These are phyloP conservation scores for Lysandra bellargus DNA, from an alignment of 2,888 invertebrate species.

Conservation along the genomic window DNA sequence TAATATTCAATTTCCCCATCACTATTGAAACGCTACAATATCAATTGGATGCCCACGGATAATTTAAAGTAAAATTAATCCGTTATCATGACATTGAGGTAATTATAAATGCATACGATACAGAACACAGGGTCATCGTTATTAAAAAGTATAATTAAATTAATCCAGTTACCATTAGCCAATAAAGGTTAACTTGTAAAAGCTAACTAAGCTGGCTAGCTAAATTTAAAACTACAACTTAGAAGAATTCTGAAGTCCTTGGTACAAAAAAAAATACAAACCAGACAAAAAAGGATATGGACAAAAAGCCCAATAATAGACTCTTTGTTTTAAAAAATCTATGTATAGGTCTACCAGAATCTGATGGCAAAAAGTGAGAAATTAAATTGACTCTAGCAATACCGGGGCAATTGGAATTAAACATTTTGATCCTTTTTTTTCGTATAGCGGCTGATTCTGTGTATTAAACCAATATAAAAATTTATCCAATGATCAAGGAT, in stretches of 20 bases:
- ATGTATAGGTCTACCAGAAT: too few relatives aligned
- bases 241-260: not conserved
- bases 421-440: too few relatives aligned
- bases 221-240: not conserved
- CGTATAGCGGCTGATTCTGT: too few relatives aligned
- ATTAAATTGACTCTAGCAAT: too few relatives aligned
- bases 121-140: not conserved
- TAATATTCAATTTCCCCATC: not conserved
- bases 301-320: too few relatives aligned
- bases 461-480: too few relatives aligned
- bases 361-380: too few relatives aligned
- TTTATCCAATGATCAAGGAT: too few relatives aligned
- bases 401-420: too few relatives aligned
- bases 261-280: too few relatives aligned
- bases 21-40: not conserved
- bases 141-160: slow-evolving; percentile 2
- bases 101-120: slow-evolving; percentile 9
- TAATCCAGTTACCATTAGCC: not conserved
- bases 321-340: too few relatives aligned
- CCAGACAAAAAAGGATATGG: too few relatives aligned
- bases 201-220: not conserved
- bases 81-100: slow-evolving; percentile 6
- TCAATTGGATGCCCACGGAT: slow-evolving; percentile 9
- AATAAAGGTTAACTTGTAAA: not conserved
- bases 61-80: not conserved